These are phyloP conservation scores for Recurvirostra avosetta DNA, from an alignment of 2,113 vertebrate genomes.

Conservation along the genomic window DNA sequence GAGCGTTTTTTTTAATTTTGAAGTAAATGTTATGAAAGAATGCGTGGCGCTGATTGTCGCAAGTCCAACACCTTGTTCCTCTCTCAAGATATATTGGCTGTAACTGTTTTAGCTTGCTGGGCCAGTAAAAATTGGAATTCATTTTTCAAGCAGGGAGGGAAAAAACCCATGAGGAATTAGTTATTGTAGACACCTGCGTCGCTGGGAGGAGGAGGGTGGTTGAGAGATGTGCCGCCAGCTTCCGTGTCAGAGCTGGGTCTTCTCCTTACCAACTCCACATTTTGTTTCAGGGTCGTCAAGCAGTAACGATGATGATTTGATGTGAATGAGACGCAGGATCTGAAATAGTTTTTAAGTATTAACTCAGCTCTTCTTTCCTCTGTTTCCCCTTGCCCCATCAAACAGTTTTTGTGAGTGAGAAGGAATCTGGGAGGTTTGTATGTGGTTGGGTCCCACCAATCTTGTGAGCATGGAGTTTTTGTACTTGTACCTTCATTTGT, in stretches of 20 bases:
- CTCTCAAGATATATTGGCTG: background rate
- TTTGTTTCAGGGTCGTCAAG: background rate
- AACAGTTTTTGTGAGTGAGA: background rate
- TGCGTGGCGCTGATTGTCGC: rapidly evolving
- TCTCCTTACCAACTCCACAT: background rate
- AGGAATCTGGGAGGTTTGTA: background rate
- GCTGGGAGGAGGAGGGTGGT: background rate
- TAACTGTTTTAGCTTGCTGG: background rate
- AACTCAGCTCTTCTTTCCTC: background rate
- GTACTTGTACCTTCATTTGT: background rate
- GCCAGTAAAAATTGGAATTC: background rate
- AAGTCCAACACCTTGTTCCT: background rate
- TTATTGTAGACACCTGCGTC: background rate
- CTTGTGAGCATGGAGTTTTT: background rate
- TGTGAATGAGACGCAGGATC: background rate
- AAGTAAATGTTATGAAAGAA: background rate
- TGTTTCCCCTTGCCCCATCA: background rate
- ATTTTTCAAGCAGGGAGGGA: background rate
- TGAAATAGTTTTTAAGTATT: background rate
- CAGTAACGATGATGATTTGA: background rate
- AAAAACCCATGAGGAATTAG: background rate
- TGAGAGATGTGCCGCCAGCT: background rate
- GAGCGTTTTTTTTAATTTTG: background rate
- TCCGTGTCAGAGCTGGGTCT: rapidly evolving
- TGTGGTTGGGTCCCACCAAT: background rate